Base-by-base conservation (phyloP, 2,113 vertebrate species). In the Dicerorhinus sumatrensis region DNA sequence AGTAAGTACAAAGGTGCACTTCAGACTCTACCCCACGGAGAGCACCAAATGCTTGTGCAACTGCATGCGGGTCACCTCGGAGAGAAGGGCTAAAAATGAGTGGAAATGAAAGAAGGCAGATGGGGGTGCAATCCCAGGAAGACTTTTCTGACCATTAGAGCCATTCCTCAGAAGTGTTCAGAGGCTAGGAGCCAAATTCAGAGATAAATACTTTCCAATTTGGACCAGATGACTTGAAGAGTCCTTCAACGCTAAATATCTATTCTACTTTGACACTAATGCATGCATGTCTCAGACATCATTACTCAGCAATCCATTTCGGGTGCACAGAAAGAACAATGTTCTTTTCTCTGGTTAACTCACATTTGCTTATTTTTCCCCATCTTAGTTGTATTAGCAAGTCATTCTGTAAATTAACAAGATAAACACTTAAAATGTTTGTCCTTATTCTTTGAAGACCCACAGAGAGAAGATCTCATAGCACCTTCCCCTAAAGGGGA, bases 1-100 rank as follows among this genome's bases (percentile, higher is more conserved):
- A 2, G 10, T 70, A 9, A 36, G 14, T 29, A 54, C 20, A 79
- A 31, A 70, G 51, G 48, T 62, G 7, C 11, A 56, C 8, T 12
- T 39, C 31, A 27, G 72, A 65, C 42, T 76, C 56, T 12, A 31
- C 3, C 16, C 6, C 17, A 3, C 2, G 4, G 5, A 58, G 4
- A 86, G 8, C 7, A 1, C 25, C 25, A 51, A 16, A 23, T 48
- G 5, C 39, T 67, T 17, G 0, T 25, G 12, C 16, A 0, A 48
- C 65, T 27, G 2, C 29, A 27, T 13, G 29, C 23, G 60, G 87
- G 51, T 27, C 39, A 69, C 8, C 7, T 72, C 31, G 5, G 11
- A 72, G 3, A 29, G 0, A 29, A 83, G 14, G 17, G 8, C 1
- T 70, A 5, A 60, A 36, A 20, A 36, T 48, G 20, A 21, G 5